Percentiles rank a stretch among this genome's conserved stretches.
Conservation (phyloP, 2,888 invertebrate genomes). For the Cephus rjabovi region DNA sequence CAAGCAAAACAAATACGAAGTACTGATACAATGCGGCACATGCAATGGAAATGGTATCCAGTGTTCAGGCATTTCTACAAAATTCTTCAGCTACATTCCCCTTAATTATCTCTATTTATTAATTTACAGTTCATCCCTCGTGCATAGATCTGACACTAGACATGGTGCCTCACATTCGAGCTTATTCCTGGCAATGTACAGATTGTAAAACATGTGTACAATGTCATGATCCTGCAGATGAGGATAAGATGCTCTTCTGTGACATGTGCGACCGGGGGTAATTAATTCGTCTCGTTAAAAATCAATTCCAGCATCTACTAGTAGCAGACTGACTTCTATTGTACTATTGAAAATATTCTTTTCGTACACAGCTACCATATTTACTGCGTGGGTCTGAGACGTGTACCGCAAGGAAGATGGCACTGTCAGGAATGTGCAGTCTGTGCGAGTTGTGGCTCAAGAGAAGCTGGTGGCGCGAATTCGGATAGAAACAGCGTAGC, state of each 20-base stretch:
- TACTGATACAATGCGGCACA: constrained; percentile 72
- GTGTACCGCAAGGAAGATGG: constrained; percentile 90
- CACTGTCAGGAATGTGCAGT: constrained; percentile 85
- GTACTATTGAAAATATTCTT: not conserved
- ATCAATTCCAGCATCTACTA: not conserved
- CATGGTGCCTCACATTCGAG: constrained; percentile 85
- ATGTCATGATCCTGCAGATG: constrained; percentile 84
- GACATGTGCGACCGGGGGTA: constrained; percentile 92
- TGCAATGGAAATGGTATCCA: constrained; percentile 74
- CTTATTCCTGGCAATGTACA: constrained; percentile 93
- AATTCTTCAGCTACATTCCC: not conserved
- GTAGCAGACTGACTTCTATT: no score
- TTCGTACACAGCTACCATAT: constrained; percentile 77
- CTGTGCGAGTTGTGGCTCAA: constrained; percentile 70
- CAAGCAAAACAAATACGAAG: constrained; percentile 68
- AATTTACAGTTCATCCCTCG: constrained; percentile 79
- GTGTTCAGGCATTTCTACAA: constrained; percentile 51
- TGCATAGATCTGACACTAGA: constrained; percentile 88
- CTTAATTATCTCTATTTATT: not conserved
- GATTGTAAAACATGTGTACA: constrained; percentile 92
- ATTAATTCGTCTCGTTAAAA: constrained; percentile 5
- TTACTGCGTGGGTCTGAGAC: constrained; percentile 86
- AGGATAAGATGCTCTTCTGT: constrained; percentile 94
- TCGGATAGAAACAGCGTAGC: constrained; percentile 62
- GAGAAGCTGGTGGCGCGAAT: constrained; percentile 67